Base-by-base conservation (phyloP, 2,888 invertebrate species). In the Cerastoderma edule region DNA sequence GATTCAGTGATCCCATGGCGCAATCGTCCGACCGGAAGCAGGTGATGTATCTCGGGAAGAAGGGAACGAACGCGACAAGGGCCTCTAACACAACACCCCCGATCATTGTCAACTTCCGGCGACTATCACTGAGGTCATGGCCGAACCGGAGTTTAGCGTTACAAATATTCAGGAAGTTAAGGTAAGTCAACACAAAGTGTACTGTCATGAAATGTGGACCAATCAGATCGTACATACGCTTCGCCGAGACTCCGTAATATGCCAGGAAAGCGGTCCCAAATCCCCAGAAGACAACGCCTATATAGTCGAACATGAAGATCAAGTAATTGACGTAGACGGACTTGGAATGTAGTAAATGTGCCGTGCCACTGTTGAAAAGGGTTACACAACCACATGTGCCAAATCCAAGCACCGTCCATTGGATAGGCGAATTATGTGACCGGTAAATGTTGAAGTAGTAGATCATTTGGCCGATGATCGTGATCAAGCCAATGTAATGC, bases 271-370 rank as follows among this genome's bases (percentile, higher is more conserved):
- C 78, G 0, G 83, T 78, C 1, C 83, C 85, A n/a, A 73, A 85
- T 1, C 81, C 77, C 68, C 83, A 85, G 35, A 76, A 50, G 10
- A 78, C 75, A 0, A 80, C 84, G 2, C 85, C 85, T 24, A 84
- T 66, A 64, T 85, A 85, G 57, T 85, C 85, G 28, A 78, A 77
- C 83, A 85, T 75, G 65, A 85, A 85, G 2, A 83, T 71, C 27
- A 75, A 32, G 53, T 80, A 85, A 63, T 85, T 83, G 0, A 69
- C 68, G 46, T 74, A 67, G 10, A 76, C 53, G 10, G 84, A 83
- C 24, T 77, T 81, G 28, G 84, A 85, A 70, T 85, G 85, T 10
- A 85, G 30, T 30, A 84, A 63, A 65, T 85, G 85, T 1, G 83
- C 85, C 2, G 66, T 69, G 3, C 82, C 56, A 60, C 85, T 85